A percentile compares a stretch with the other conserved stretches of the same genome.
Evolutionary conservation across 2,888 invertebrate genomes (phyloP).

Genomic region (Trypoxylon attenuatum): DNA sequence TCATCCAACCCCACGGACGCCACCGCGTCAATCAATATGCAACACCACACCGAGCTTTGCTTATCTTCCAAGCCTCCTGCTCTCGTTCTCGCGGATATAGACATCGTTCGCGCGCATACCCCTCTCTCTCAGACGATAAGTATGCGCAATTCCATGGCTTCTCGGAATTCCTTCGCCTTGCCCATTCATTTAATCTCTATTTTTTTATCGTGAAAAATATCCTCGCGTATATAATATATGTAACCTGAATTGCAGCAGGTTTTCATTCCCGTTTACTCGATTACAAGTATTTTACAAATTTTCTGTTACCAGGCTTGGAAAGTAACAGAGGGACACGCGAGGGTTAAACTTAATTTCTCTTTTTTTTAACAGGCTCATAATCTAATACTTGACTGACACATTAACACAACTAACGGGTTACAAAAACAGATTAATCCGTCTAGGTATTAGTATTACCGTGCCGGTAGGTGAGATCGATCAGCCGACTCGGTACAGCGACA

Average conservation of each 20-base stretch:
- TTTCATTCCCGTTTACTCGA: too few relatives aligned
- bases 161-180: too few relatives aligned
- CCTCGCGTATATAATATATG: too few relatives aligned
- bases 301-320: too few relatives aligned
- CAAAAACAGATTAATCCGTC: conserved; percentile 1
- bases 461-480: conserved; percentile 31
- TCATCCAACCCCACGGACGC: conserved; percentile 1
- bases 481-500: conserved; percentile 24
- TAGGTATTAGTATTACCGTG: conserved; percentile 4
- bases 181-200: too few relatives aligned
- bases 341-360: background rate
- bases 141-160: too few relatives aligned
- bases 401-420: background rate
- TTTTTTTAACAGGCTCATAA: too few relatives aligned
- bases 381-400: background rate
- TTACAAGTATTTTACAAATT: too few relatives aligned
- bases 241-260: too few relatives aligned
- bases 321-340: too few relatives aligned
- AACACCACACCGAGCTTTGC: conserved; percentile 71
- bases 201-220: too few relatives aligned
- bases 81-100: conserved; percentile 44
- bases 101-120: conserved; percentile 29
- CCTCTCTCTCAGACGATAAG: too few relatives aligned
- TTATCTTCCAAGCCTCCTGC: conserved; percentile 64
- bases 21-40: conserved; percentile 73